Percentiles rank a stretch among this genome's conserved stretches.
phyloP scores from a whole-genome alignment of 2,797 vertebrate species.

The Eospalax fontanierii region DNA sequence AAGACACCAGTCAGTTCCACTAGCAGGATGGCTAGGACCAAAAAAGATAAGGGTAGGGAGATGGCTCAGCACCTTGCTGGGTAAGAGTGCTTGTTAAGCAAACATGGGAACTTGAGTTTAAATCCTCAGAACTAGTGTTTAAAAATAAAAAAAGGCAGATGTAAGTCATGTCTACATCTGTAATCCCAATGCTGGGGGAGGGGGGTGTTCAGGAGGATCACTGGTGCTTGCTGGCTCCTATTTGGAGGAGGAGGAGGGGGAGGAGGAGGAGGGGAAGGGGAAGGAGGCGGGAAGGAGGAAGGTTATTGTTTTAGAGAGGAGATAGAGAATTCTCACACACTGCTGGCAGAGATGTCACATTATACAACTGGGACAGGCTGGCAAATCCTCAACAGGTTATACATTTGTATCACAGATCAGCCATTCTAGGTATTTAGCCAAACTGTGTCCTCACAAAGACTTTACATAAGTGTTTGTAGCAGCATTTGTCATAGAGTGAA shows the following conservation, averaged over 20 bases:
- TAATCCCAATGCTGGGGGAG: neutral
- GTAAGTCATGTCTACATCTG: neutral
- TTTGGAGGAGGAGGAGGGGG: too few relatives aligned
- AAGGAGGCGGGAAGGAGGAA: too few relatives aligned
- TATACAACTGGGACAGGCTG: neutral
- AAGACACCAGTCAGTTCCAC: too few relatives aligned
- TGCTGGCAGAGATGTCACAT: neutral
- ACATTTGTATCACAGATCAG: neutral
- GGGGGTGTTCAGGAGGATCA: too few relatives aligned
- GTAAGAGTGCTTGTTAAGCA: neutral
- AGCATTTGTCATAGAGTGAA: neutral
- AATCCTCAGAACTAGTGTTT: neutral
- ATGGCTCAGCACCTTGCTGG: too few relatives aligned
- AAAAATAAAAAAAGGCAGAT: neutral
- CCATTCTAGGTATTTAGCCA: neutral
- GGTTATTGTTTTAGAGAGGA: too few relatives aligned
- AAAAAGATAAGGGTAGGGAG: neutral
- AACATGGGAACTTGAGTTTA: neutral
- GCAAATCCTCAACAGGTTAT: neutral
- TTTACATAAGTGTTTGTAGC: neutral
- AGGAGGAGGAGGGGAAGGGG: too few relatives aligned
- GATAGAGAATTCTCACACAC: neutral
- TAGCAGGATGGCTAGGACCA: neutral
- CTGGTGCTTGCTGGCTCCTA: neutral
- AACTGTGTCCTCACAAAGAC: neutral